These are phyloP conservation scores for Cassiopea xamachana DNA, from an alignment of 30 jellyfish, hydroid and myxozoan genomes.

Conservation along the genomic window DNA sequence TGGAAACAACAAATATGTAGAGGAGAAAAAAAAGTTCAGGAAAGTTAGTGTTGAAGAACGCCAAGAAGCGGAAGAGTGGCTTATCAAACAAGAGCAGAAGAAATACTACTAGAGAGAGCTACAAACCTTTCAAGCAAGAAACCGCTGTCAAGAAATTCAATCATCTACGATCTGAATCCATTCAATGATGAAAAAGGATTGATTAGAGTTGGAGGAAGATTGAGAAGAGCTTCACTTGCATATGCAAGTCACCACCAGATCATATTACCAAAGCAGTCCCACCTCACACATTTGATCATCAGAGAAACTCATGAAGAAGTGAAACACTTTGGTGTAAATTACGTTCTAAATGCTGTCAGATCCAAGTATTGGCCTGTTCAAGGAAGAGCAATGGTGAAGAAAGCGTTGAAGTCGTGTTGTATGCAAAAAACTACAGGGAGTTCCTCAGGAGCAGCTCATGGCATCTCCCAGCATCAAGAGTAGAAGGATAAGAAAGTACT, in stretches of 20 bases:
- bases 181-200: constrained; percentile 49
- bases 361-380: constrained; percentile 39
- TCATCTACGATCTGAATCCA: constrained; percentile 37
- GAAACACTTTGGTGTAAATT: constrained; percentile 44
- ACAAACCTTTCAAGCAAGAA: constrained; percentile 38
- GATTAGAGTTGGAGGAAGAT: constrained; percentile 70
- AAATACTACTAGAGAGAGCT: constrained; percentile 41
- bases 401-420: constrained; percentile 24
- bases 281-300: constrained; percentile 36
- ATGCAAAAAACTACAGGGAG: constrained; percentile 43
- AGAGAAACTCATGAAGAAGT: constrained; percentile 20
- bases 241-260: constrained; percentile 39
- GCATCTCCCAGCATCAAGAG: constrained; percentile 58
- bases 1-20: constrained; percentile 34
- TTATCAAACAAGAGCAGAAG: constrained; percentile 38
- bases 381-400: constrained; percentile 38
- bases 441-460: constrained; percentile 40
- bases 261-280: constrained; percentile 41
- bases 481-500: constrained; percentile 21
- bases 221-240: constrained; percentile 38
- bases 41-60: constrained; percentile 37
- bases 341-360: constrained; percentile 46
- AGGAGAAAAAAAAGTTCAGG: constrained; percentile 20
- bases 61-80: constrained; percentile 63
- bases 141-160: constrained; percentile 32